Evolutionary conservation across 2,888 invertebrate genomes (phyloP).

Genomic region (Lasioglossum pauxillum): DNA sequence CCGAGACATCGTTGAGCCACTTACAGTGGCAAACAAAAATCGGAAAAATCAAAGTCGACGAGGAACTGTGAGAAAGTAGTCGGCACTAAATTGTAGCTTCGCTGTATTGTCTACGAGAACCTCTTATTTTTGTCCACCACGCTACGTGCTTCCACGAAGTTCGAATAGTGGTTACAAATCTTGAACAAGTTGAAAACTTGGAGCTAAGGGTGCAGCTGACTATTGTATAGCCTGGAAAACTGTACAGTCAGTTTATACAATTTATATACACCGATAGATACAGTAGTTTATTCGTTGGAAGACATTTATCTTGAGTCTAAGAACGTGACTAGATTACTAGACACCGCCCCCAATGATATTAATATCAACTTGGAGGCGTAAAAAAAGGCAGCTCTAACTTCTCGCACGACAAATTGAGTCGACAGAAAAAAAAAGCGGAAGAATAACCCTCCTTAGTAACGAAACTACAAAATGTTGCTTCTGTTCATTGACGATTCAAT

Average conservation of each 20-base stretch:
- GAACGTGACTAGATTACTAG: constrained; percentile 5
- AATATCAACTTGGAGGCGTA: constrained; percentile 15
- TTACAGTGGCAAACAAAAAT: background rate
- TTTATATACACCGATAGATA: too few relatives aligned
- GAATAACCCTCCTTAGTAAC: background rate
- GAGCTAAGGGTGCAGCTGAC: background rate
- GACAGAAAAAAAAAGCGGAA: background rate
- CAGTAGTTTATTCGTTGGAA: background rate
- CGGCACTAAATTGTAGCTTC: background rate
- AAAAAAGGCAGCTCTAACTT: background rate
- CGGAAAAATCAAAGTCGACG: background rate
- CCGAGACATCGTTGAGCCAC: background rate
- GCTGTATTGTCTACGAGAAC: too few relatives aligned
- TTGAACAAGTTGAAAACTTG: background rate
- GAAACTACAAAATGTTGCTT: constrained; percentile 37
- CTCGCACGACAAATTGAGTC: constrained; percentile 18
- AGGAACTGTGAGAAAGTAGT: background rate
- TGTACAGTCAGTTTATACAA: background rate
- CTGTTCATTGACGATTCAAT: constrained; percentile 74
- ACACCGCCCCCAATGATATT: constrained; percentile 28
- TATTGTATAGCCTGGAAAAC: background rate
- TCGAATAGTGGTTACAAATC: too few relatives aligned
- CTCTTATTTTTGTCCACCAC: too few relatives aligned
- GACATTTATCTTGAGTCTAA: background rate
- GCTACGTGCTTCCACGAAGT: too few relatives aligned